Evolutionary conservation across 2,888 invertebrate genomes (phyloP), one percentile per base, ranked within the genome.

Genomic region (Toxonevra muliebris): DNA sequence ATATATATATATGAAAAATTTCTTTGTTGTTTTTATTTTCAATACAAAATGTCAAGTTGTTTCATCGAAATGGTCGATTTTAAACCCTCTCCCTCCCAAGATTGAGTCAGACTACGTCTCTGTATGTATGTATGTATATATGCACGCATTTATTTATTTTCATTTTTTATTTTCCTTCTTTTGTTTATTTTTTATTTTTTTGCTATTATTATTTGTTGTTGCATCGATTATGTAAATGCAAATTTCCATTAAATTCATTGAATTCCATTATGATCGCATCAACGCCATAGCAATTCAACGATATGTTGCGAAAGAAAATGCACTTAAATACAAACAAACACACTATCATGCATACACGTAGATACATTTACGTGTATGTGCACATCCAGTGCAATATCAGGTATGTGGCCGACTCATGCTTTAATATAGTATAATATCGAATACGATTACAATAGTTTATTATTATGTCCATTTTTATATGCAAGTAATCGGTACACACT

Each of bases 241-340:
- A 77, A 79, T 76, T 76, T 76, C 79, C 80, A 80, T 80, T 79
- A 79, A 79, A 78, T 77, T 79, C 80, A 79, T 78, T 78, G 79
- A 79, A 77, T 79, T 76, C 76, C 76, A 76, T 77, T 76, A 66
- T 61, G 66, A 66, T 66, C 57, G 30, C 30, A 30, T 30, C 30
- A 30, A 7, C 30, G 30, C 30, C 30, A 30, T 7, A 7, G 30
- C n/a, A n/a, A n/a, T n/a, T n/a, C n/a, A n/a, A n/a, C 30, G 30
- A 30, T 30, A 30, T 30, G 30, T 30, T 69, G 70, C 69, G 66
- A 64, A 71, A 69, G 65, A 61, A 52, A 12, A 69, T 53, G 67
- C 60, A 61, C 68, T 61, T 63, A 65, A 60, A 61, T 64, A 65
- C 69, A 57, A 52, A 65, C 20, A 68, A 30, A 30, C 30, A 30